phyloP scores from a whole-genome alignment of 2,888 invertebrate species.

The Lasioglossum oenotherae region DNA sequence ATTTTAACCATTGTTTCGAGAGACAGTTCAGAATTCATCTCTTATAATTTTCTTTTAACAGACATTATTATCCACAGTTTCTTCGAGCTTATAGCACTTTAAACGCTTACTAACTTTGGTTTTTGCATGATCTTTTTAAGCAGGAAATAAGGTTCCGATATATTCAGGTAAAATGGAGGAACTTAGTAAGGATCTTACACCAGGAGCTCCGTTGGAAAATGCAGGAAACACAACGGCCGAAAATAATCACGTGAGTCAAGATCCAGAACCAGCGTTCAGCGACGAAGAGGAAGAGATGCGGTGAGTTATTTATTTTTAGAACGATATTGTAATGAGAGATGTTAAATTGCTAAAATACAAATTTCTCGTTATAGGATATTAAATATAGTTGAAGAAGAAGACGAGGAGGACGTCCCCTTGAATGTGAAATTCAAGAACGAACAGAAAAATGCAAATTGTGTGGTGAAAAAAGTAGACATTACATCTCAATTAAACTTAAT shows the following conservation, averaged over 20 bases:
- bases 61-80: constrained; percentile 53
- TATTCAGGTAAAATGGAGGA: constrained; percentile 84
- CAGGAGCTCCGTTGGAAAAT: constrained; percentile 78
- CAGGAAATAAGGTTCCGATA: constrained; percentile 82
- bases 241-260: constrained; percentile 85
- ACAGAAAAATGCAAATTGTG: constrained; percentile 78
- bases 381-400: constrained; percentile 86
- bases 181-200: constrained; percentile 79
- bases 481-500: constrained; percentile 78
- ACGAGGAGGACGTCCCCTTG: constrained; percentile 91
- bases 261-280: constrained; percentile 92
- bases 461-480: constrained; percentile 79
- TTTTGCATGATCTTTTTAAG: constrained; percentile 78
- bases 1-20: constrained; percentile 30
- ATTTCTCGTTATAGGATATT: constrained; percentile 74
- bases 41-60: constrained; percentile 36
- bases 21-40: constrained; percentile 13
- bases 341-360: neutral
- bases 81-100: constrained; percentile 69
- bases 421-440: constrained; percentile 89
- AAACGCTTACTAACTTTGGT: constrained; percentile 79
- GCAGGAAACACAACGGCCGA: constrained; percentile 78
- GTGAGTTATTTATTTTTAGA: constrained; percentile 56
- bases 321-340: neutral
- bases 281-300: constrained; percentile 92